These are phyloP conservation scores for Danaus chrysippus DNA, from an alignment of 2,888 invertebrate genomes.

Conservation along the genomic window DNA sequence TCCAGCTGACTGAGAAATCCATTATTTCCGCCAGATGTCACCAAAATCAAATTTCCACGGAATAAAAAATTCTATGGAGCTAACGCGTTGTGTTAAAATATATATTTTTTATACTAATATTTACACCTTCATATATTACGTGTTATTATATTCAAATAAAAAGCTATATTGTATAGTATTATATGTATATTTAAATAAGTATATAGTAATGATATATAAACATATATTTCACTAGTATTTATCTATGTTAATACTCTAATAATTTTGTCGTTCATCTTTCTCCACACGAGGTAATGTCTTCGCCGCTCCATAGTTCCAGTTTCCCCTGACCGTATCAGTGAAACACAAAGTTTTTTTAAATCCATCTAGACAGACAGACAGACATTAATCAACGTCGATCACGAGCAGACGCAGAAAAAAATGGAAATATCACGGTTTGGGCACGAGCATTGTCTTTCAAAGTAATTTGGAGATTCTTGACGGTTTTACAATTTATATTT, in stretches of 20 bases:
- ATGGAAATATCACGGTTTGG: constrained; percentile 28
- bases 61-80: constrained; percentile 45
- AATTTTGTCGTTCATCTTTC: too few species aligned
- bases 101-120: too few species aligned
- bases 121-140: too few species aligned
- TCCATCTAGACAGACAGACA: constrained; percentile 61
- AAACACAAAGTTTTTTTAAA: constrained; percentile 76
- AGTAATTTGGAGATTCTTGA: constrained; percentile 22
- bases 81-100: not conserved
- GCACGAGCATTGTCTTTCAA: constrained; percentile 22
- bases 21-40: constrained; percentile 79
- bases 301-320: constrained; percentile 39
- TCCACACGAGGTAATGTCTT: too few species aligned
- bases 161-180: too few species aligned
- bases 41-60: constrained; percentile 72
- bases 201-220: too few species aligned
- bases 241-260: too few species aligned
- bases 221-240: too few species aligned
- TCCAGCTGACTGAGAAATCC: constrained; percentile 79
- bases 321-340: constrained; percentile 49
- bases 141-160: too few species aligned
- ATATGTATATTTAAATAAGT: too few species aligned
- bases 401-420: constrained; percentile 53
- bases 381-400: constrained; percentile 78
- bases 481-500: too few species aligned